Evolutionary conservation across 2,113 vertebrate species (phyloP), one percentile per base, ranked within the genome.

Genomic region (Mystacornis crossleyi): DNA sequence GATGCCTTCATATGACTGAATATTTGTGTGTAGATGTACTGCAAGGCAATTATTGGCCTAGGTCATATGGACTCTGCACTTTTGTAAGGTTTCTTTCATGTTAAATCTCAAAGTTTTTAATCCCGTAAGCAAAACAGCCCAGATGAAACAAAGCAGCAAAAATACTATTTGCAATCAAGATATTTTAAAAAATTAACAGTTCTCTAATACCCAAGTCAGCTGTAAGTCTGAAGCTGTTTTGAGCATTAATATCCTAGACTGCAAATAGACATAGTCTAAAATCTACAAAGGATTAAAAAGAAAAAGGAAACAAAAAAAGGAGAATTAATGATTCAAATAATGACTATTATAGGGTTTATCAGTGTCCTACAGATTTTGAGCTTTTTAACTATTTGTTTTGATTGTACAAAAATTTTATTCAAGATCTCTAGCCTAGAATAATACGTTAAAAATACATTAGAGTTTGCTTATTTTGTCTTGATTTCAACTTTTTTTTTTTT

Each of bases 111-210:
- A 48, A 16, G 62, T 28, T 84, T 66, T 58, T 40, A 26, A 57
- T 57, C 19, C 29, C 0, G 0, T 21, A 43, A 71, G 47, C 24
- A 45, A 65, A 89, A 73, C 14, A 34, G 12, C 2, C 2, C 33
- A 55, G 15, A 42, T 81, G 40, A 81, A 87, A 71, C 2, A 13
- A 88, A 69, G 29, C 29, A 62, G 34, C 15, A 70, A 54, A 92
- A 66, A 33, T 47, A 29, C 12, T 77, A 17, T 38, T 61, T 69
- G 14, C 31, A 73, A 11, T 31, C 28, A 19, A 18, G 8, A 10
- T 53, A 16, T 50, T 20, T n/a, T 48, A 66, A 50, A 75, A 79
- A 86, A 34, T 55, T 17, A 83, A 14, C 40, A 28, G 19, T 54
- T n/a, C 6, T 51, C 42, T 91, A 47, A 26, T 84, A 40, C 18